Evolutionary conservation across 1,140 invertebrate species (phyloP).

Genomic region (Ephestia elutella): DNA sequence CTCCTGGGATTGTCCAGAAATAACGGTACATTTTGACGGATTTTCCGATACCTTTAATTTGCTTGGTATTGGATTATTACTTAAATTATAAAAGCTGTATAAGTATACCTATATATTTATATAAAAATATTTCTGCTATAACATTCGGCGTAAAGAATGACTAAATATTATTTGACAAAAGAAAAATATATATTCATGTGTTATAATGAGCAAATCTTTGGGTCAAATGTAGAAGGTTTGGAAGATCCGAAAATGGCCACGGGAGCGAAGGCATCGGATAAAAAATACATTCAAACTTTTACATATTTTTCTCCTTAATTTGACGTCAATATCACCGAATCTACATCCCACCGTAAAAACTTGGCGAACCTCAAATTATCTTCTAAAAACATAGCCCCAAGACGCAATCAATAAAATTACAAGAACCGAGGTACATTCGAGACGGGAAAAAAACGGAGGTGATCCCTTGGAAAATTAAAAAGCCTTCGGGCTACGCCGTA

Average conservation of each 20-base stretch:
- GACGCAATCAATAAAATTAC: constrained; percentile 16
- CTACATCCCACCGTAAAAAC: not conserved
- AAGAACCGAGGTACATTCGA: not conserved
- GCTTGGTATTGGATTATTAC: not conserved
- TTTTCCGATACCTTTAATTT: not conserved
- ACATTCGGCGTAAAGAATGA: too few relatives aligned
- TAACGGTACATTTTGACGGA: not conserved
- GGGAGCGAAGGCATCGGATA: too few relatives aligned
- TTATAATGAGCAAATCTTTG: too few relatives aligned
- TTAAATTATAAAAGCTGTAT: too few relatives aligned
- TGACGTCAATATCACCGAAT: not conserved
- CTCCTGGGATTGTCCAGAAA: not conserved
- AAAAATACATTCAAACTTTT: too few relatives aligned
- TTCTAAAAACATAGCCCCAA: constrained; percentile 4
- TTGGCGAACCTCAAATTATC: not conserved
- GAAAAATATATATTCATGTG: too few relatives aligned
- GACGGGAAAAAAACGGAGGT: constrained; percentile 28
- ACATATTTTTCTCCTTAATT: too few relatives aligned
- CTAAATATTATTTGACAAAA: too few relatives aligned
- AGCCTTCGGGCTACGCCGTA: constrained; percentile 59
- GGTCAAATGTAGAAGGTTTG: too few relatives aligned
- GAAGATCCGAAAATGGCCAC: too few relatives aligned
- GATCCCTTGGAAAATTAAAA: constrained; percentile 68
- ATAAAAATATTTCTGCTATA: too few relatives aligned
- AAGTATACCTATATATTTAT: too few relatives aligned